phyloP scores from a whole-genome alignment of 2,113 vertebrate genomes.

The Toxotes jaculatrix region DNA sequence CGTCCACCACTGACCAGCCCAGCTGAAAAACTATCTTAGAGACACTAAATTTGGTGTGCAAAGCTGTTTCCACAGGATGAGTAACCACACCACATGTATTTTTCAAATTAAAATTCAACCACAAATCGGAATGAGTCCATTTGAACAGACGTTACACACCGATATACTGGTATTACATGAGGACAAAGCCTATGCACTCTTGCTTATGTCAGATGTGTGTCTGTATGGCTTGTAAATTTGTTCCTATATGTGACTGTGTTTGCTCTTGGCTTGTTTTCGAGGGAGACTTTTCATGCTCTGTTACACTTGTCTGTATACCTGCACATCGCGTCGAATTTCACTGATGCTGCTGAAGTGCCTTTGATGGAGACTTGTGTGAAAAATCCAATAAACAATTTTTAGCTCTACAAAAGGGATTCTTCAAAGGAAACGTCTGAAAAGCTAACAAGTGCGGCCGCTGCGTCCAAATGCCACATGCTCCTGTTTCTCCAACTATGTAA shows the following conservation, averaged over 20 bases:
- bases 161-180: not conserved
- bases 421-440: slow-evolving; percentile 77
- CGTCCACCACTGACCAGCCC: slow-evolving; percentile 5
- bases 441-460: slow-evolving; percentile 80
- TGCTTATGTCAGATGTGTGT: not conserved
- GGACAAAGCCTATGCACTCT: not conserved
- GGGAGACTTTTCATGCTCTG: slow-evolving; percentile 14
- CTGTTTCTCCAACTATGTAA: slow-evolving; percentile 87
- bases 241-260: slow-evolving; percentile 9
- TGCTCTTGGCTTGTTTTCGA: slow-evolving; percentile 15
- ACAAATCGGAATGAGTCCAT: slow-evolving; percentile 6
- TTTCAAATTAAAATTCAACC: slow-evolving; percentile 6
- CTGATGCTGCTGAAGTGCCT: slow-evolving; percentile 50
- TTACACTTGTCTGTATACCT: slow-evolving; percentile 70
- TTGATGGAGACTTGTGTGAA: slow-evolving; percentile 78
- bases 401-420: slow-evolving; percentile 60
- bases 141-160: not conserved
- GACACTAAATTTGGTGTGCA: not conserved
- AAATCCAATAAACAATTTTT: slow-evolving; percentile 76
- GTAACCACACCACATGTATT: slow-evolving; percentile 27
- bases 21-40: slow-evolving; percentile 22
- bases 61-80: slow-evolving; percentile 23
- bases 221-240: slow-evolving; percentile 21
- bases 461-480: slow-evolving; percentile 83
- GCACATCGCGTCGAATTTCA: slow-evolving; percentile 60